A percentile compares a stretch with the other conserved stretches of the same genome.
These are phyloP conservation scores for Lordiphosa clarofinis DNA, from an alignment of 1,140 invertebrate genomes.

Conservation along the genomic window DNA sequence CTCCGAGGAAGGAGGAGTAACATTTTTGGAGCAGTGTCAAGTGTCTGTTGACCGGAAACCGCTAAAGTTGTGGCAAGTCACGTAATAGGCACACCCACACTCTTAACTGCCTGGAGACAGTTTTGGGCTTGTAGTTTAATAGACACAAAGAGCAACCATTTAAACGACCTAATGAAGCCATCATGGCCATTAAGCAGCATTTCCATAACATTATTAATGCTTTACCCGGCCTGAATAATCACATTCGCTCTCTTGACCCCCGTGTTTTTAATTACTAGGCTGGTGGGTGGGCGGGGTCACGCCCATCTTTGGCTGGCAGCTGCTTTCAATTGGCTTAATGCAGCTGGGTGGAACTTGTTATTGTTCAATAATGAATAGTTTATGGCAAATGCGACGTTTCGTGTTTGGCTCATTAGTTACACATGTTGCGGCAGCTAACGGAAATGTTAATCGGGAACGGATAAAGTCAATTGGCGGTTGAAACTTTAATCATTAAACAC, in stretches of 20 bases:
- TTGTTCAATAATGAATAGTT: no score
- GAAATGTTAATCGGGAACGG: background rate
- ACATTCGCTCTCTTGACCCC: no score
- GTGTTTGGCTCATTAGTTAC: slow-evolving; percentile 5
- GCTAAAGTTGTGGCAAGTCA: slow-evolving; percentile 34
- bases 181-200: slow-evolving; percentile 12
- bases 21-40: slow-evolving; percentile 19
- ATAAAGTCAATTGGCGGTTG: no score
- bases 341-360: no score
- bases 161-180: slow-evolving; percentile 44
- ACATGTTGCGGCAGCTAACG: background rate
- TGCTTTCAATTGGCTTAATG: background rate
- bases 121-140: slow-evolving; percentile 27
- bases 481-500: no score
- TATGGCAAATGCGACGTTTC: no score
- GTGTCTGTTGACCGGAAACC: slow-evolving; percentile 21
- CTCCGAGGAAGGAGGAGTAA: slow-evolving; percentile 1
- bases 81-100: slow-evolving; percentile 19
- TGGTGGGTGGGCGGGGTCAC: no score
- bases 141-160: slow-evolving; percentile 40
- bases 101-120: slow-evolving; percentile 22
- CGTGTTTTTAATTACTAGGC: no score
- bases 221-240: slow-evolving; percentile 11
- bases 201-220: slow-evolving; percentile 41
- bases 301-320: background rate